Percentiles rank a stretch among this genome's conserved stretches.
Evolutionary conservation across 2,888 invertebrate species (phyloP).

Genomic region (Macrophya alboannulata): DNA sequence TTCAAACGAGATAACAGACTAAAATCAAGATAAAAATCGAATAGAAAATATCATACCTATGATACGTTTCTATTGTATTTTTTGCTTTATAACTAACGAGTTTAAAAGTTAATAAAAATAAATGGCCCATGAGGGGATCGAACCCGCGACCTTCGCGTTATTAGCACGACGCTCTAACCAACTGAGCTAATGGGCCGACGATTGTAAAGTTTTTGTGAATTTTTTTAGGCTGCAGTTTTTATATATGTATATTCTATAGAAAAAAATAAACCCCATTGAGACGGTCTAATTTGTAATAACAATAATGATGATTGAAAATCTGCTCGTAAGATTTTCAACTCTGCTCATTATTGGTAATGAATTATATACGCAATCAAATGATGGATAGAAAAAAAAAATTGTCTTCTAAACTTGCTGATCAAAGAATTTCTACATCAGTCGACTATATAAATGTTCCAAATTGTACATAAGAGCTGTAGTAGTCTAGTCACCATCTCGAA

Average conservation of each 20-base stretch:
- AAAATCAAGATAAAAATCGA: constrained; percentile 7
- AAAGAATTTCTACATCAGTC: neutral
- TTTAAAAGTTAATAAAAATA: neutral
- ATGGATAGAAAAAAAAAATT: neutral
- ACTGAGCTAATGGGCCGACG: constrained; percentile 56
- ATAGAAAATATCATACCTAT: neutral
- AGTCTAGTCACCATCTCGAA: too few species aligned
- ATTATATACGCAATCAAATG: neutral
- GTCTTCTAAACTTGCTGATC: neutral
- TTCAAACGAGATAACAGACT: neutral
- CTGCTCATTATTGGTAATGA: too few species aligned
- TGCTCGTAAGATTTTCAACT: neutral
- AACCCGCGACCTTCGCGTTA: constrained; percentile 65
- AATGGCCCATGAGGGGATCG: constrained; percentile 64
- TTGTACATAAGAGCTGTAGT: too few species aligned
- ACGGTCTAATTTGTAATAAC: neutral
- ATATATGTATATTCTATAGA: neutral
- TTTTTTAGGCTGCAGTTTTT: neutral
- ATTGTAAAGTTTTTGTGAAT: neutral
- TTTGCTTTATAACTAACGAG: neutral
- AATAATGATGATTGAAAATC: neutral
- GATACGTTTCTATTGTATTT: neutral
- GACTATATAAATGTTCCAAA: too few species aligned
- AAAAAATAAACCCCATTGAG: neutral
- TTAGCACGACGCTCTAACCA: constrained; percentile 59